These are phyloP conservation scores for Scaptodrosophila lebanonensis DNA, from an alignment of 1,140 invertebrate genomes.

Conservation along the genomic window DNA sequence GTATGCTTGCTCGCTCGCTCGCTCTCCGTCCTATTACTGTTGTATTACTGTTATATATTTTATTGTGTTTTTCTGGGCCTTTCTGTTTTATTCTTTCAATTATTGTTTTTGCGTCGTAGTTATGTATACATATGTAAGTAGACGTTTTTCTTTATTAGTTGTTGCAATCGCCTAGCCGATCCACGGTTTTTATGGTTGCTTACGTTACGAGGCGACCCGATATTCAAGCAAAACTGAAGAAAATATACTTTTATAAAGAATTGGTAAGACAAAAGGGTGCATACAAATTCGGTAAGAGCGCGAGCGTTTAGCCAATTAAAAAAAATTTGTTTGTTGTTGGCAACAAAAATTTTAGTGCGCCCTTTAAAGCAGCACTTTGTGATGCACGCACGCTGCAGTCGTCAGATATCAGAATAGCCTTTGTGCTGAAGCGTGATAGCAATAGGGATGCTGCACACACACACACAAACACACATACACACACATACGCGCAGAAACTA, in stretches of 20 bases:
- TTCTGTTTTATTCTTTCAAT: too few species aligned
- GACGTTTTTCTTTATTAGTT: constrained; percentile 6
- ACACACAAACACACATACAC: constrained; percentile 34
- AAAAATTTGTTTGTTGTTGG: too few species aligned
- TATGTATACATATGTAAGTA: neutral
- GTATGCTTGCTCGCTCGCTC: neutral
- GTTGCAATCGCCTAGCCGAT: constrained; percentile 1
- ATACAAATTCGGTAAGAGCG: too few species aligned
- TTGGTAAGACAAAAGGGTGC: too few species aligned
- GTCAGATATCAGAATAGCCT: constrained; percentile 31
- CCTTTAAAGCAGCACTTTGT: constrained; percentile 30
- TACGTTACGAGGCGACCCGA: too few species aligned
- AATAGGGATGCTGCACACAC: constrained; percentile 34
- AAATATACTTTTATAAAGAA: too few species aligned
- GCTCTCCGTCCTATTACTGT: neutral
- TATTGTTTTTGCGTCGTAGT: constrained; percentile 3
- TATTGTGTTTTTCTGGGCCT: constrained; percentile 12
- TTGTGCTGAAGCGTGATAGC: constrained; percentile 40
- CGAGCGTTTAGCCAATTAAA: too few species aligned
- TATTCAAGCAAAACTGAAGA: constrained; percentile 31
- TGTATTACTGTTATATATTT: constrained; percentile 16
- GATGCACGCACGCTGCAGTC: constrained; percentile 11
- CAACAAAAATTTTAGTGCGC: constrained; percentile 38
- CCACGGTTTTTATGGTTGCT: too few species aligned
- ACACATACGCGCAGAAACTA: constrained; percentile 28